Evolutionary conservation across 2,888 invertebrate species (phyloP), one percentile per base, ranked within the genome.

Genomic region (Actias luna): DNA sequence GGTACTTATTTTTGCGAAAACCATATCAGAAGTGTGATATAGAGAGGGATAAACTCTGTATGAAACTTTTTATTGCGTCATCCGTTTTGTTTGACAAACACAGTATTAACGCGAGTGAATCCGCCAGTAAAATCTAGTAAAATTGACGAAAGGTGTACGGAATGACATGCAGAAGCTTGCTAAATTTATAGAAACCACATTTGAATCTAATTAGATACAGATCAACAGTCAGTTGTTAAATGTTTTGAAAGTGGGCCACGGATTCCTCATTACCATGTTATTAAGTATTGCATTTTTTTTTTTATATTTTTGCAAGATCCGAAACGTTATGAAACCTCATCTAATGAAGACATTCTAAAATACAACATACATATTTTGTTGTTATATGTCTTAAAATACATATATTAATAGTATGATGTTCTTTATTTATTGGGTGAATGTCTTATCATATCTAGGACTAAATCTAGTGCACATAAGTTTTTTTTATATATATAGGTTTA

Each of bases 221-320:
- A 57, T 61, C 27, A 57, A 36, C 39, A 57, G 39, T 7, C 36
- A 61, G 22, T 39, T 42, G 42, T n/a, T 29, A 27, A 12, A 36
- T 39, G 57, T 57, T 39, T 36, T 55, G 57, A 57, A 61, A 61
- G 27, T 18, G 14, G 61, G 61, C 55, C 61, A 61, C 39, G 52
- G 61, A 61, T 61, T 55, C 29, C 61, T 55, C 55, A 61, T 61
- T 61, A 61, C 31, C 10, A 42, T 61, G 31, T 39, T 39, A 39
- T 39, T 46, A 7, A 55, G 12, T 61, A n/a, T 36, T 60, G 42
- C 36, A 52, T 31, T 18, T n/a, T 39, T 57, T 8, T 7, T 33
- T 33, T 33, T 7, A 7, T 25, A 50, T 50, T 55, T 29, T 42
- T 36, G 57, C 61, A 57, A 61, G 22, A 39, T 60, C 4, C 16